Base-by-base conservation (phyloP, 2,113 vertebrate genomes). In the Garra rufa region DNA sequence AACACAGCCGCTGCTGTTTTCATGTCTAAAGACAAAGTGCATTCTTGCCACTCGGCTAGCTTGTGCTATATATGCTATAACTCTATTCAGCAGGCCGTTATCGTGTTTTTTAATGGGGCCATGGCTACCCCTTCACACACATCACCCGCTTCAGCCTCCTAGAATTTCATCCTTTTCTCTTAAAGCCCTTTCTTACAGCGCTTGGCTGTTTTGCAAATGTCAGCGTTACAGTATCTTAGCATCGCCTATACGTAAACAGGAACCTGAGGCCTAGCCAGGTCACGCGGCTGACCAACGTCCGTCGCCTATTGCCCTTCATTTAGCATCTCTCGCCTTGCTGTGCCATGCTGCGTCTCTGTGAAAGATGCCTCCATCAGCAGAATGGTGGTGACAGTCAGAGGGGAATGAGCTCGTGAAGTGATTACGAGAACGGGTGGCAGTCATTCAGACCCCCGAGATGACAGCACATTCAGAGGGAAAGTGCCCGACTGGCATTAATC, bases 251-350 rank as follows among this genome's bases (percentile, higher is more conserved):
- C 21, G 46, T 73, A 67, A 43, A 81, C 74, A 59, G 34, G 41
- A 70, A 77, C 55, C n/a, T 24, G 48, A 55, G 70, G 76, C 85
- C 76, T 57, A 82, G 50, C 52, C 59, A 28, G 85, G 90, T 77
- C 76, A 81, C 13, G 5, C 34, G 34, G 80, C 90, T 89, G 91
- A 92, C 92, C 92, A 91, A 85, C 86, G 90, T 90, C 92, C 90
- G 90, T 91, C 91, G 91, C 92, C 90, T 93, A 91, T 93, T 92
- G 92, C 90, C 91, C 92, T 93, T 93, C 90, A 91, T 90, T 91
- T 84, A 81, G 70, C 75, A 82, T 91, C 92, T 89, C 70, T 70
- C 88, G 89, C 88, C 84, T 83, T 76, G 88, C 91, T 59, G 92
- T 92, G 91, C 87, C 87, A 73, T 86, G 61, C 87, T 48, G 85